A percentile compares a stretch with the other conserved stretches of the same genome.
Conservation (phyloP, 1,140 invertebrate genomes). For the Zaprionus gabonicus region DNA sequence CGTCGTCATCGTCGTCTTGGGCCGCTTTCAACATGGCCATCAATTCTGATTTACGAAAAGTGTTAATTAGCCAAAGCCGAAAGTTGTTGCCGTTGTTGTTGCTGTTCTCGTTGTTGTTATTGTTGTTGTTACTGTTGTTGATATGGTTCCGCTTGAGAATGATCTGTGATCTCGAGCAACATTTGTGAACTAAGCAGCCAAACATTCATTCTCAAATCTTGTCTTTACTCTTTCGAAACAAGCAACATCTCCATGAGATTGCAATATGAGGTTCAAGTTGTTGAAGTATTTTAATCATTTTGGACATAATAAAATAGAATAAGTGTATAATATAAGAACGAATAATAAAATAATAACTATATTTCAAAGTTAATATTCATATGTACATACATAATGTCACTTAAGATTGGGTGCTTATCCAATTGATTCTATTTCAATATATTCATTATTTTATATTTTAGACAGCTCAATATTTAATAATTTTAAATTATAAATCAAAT, state of each 20-base stretch:
- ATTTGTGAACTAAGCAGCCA: not conserved
- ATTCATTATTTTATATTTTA: too few relatives aligned
- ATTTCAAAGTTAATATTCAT: too few relatives aligned
- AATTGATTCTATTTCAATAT: too few relatives aligned
- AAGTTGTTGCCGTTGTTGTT: constrained; percentile 16
- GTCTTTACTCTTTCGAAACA: not conserved
- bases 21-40: constrained; percentile 75
- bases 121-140: not conserved
- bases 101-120: not conserved
- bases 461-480: too few relatives aligned
- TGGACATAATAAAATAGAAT: too few relatives aligned
- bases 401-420: too few relatives aligned
- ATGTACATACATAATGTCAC: too few relatives aligned
- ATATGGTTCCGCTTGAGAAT: not conserved
- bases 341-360: too few relatives aligned
- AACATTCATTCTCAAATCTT: not conserved
- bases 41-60: constrained; percentile 81
- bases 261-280: not conserved
- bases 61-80: constrained; percentile 71
- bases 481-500: too few relatives aligned
- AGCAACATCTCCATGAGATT: not conserved
- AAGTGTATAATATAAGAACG: too few relatives aligned
- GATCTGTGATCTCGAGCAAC: constrained; percentile 23
- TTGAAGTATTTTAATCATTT: too few relatives aligned
- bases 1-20: constrained; percentile 53